phyloP scores from a whole-genome alignment of 2,797 vertebrate species.

The Smutsia temminckii region DNA sequence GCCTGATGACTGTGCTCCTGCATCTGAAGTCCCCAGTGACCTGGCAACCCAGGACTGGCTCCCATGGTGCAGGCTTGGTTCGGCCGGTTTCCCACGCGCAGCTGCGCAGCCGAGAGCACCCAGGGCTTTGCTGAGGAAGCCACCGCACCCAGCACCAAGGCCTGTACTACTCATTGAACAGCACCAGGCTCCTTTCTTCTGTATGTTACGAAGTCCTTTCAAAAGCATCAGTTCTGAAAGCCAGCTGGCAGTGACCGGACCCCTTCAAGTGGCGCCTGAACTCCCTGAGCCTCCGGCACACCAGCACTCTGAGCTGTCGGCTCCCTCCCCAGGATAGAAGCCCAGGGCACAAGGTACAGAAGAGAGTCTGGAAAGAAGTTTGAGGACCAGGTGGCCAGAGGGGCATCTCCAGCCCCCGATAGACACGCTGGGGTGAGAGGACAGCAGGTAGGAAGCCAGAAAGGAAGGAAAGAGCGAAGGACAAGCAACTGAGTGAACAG shows the following conservation, averaged over 20 bases:
- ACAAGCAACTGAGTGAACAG: neutral
- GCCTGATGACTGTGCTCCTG: neutral
- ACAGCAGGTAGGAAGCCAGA: neutral
- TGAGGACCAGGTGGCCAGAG: neutral
- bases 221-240: slow-evolving; percentile 46
- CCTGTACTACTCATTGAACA: slow-evolving; percentile 43
- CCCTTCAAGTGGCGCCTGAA: neutral
- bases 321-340: neutral
- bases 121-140: neutral
- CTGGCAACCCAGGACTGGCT: neutral
- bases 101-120: no score
- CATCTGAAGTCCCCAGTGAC: neutral
- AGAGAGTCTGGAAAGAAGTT: neutral
- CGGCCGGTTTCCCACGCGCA: neutral
- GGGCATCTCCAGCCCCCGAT: neutral
- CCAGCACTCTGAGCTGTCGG: no score
- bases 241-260: neutral
- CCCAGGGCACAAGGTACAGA: no score
- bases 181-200: slow-evolving; percentile 40
- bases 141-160: neutral
- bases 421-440: neutral
- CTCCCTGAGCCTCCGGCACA: neutral
- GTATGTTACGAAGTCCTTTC: slow-evolving; percentile 61
- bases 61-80: neutral
- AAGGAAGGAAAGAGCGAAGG: neutral